Conservation (phyloP, 30 jellyfish, hydroid and myxozoan genomes). For the Aurelia sp. region DNA sequence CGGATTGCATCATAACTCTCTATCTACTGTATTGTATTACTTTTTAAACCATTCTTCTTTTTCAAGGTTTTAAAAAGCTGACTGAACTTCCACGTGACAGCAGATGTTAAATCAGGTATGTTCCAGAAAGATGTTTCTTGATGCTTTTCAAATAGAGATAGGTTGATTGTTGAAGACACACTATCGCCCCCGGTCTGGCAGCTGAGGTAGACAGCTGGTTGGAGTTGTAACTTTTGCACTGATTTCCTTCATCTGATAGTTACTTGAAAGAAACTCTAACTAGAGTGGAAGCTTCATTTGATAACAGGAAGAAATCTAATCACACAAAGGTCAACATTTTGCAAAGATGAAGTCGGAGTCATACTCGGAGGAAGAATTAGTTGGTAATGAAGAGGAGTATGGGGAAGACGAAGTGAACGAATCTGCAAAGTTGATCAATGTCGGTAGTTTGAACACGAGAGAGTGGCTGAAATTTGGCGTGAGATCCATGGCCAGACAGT, state of each 20-base stretch:
- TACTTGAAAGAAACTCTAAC: conserved; percentile 20
- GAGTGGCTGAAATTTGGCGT: conserved; percentile 96
- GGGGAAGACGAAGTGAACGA: conserved; percentile 55
- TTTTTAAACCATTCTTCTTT: too few species aligned
- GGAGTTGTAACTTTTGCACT: not conserved
- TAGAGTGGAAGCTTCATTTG: conserved; percentile 10
- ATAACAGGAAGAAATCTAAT: not conserved
- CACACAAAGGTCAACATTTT: not conserved
- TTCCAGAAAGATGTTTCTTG: too few species aligned
- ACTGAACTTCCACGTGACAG: too few species aligned
- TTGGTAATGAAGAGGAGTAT: conserved; percentile 49
- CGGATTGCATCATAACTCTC: too few species aligned
- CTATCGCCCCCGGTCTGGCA: too few species aligned
- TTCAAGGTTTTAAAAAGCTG: too few species aligned
- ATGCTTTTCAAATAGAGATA: too few species aligned
- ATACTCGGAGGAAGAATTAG: conserved; percentile 10
- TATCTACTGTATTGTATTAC: too few species aligned
- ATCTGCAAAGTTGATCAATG: conserved; percentile 50
- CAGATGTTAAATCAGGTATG: too few species aligned
- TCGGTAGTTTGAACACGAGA: conserved; percentile 63
- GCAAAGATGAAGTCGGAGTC: conserved; percentile 16
- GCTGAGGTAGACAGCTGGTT: conserved; percentile 30
- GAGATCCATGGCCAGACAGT: conserved; percentile 87
- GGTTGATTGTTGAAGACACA: too few species aligned
- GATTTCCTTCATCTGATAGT: conserved; percentile 49